phyloP scores from a whole-genome alignment of 2,888 invertebrate species.

The Synergus umbraculus region DNA sequence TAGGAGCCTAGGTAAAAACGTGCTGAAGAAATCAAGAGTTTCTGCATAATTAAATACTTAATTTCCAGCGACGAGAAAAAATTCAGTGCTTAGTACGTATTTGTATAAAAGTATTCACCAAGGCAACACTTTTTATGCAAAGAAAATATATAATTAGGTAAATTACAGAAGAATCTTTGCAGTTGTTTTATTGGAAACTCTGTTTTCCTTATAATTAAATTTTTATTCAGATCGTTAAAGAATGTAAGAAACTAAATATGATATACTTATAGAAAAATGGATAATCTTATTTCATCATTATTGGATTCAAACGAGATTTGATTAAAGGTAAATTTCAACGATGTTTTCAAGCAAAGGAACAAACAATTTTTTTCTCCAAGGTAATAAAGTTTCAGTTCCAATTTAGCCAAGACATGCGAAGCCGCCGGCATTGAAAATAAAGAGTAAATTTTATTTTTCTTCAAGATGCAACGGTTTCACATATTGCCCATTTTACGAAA shows the following conservation, averaged over 20 bases:
- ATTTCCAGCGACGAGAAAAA: neutral
- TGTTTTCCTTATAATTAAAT: neutral
- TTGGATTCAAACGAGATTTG: no score
- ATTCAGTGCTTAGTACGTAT: neutral
- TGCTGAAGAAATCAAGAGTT: neutral
- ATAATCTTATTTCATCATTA: neutral
- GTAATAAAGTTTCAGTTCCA: neutral
- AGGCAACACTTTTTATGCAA: neutral
- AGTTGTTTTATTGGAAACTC: neutral
- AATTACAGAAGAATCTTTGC: neutral
- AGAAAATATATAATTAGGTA: neutral
- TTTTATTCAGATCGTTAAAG: neutral
- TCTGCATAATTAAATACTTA: neutral
- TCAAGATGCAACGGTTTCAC: neutral
- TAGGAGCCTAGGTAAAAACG: neutral
- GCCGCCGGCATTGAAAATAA: neutral
- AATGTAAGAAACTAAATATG: neutral
- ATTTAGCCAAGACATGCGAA: neutral
- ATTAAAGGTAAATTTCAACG: neutral
- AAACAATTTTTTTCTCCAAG: neutral
- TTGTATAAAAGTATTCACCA: neutral
- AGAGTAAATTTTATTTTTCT: constrained; percentile 9
- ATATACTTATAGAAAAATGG: no score
- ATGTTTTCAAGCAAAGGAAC: neutral
- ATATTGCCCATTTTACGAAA: neutral